Evolutionary conservation across 35 echinoderm and acorn worm genomes (phyloP), one percentile per base, ranked within the genome.

Genomic region (Ophioderma brevispina): DNA sequence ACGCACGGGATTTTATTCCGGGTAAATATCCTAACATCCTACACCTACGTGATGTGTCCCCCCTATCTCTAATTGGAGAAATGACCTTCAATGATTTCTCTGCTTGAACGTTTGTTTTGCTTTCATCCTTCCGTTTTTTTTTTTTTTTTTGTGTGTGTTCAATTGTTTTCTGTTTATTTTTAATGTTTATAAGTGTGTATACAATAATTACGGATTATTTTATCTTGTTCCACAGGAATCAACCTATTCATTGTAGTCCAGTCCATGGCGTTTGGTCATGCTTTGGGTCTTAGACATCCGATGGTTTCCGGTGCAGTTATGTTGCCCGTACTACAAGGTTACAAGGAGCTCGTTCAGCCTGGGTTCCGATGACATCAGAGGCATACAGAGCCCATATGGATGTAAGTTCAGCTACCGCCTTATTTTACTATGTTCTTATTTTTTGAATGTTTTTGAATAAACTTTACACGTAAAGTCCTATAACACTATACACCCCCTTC

Each of bases 251-350:
- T 34, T n/a, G 81, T 87, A 8, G 85, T n/a, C n/a, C 91, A 13
- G 84, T 84, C 34, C 91, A 92, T 56, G 91, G 87, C n/a, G 78
- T 75, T 92, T 82, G 91, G 91, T 28, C 91, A 92, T 52, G 52
- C 38, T 70, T 82, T 92, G 28, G 91, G 91, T 39, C 55, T 92
- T 0, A 49, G 31, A 13, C 91, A 92, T 76, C 70, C 78, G 0
- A 88, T 35, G 11, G 84, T 81, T 21, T 38, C 31, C 11, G 85
- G 85, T 28, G 77, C 91, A 14, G 37, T 92, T 11, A 92, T 92
- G 91, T 34, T 30, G 1, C 91, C 91, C 5, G 87, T 43, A 25
- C 76, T 70, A 23, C 37, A 40, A 28, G 84, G 85, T 23, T 92
- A 87, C 37, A 23, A 77, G 84, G 0, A 30, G 28, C 23, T 32